phyloP scores from a whole-genome alignment of 2,797 vertebrate genomes.

The Syngnathus acus region DNA sequence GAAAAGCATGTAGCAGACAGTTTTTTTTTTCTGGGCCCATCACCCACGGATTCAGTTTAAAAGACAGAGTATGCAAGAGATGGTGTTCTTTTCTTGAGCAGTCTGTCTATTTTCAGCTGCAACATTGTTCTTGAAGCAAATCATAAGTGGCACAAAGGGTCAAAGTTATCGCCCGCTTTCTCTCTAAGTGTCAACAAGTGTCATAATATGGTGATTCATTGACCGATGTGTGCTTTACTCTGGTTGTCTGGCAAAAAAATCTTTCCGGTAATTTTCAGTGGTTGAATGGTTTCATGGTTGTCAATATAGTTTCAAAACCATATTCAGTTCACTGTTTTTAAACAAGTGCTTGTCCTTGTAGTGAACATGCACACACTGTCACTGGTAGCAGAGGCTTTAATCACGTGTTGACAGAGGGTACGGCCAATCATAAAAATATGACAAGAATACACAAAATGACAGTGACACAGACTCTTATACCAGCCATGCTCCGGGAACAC shows the following conservation, averaged over 20 bases:
- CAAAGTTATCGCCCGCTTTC: conserved; percentile 33
- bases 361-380: conserved; percentile 1
- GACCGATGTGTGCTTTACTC: too few species aligned
- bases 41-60: conserved; percentile 55
- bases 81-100: conserved; percentile 40
- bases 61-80: conserved; percentile 20
- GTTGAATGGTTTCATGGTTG: too few species aligned
- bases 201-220: too few species aligned
- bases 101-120: conserved; percentile 58
- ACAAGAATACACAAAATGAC: conserved; percentile 36
- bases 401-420: conserved; percentile 28
- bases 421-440: conserved; percentile 34
- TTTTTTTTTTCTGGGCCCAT: conserved; percentile 46
- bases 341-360: too few species aligned
- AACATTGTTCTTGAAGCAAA: conserved; percentile 39
- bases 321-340: neutral
- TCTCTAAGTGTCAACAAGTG: neutral
- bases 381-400: conserved; percentile 19
- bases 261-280: too few species aligned
- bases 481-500: conserved; percentile 41
- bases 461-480: conserved; percentile 37
- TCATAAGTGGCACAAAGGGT: conserved; percentile 46
- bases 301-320: too few species aligned
- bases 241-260: too few species aligned
- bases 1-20: conserved; percentile 50